Evolutionary conservation across 2,888 invertebrate genomes (phyloP), one percentile per base, ranked within the genome.

Genomic region (Eugnorisma glareosa): DNA sequence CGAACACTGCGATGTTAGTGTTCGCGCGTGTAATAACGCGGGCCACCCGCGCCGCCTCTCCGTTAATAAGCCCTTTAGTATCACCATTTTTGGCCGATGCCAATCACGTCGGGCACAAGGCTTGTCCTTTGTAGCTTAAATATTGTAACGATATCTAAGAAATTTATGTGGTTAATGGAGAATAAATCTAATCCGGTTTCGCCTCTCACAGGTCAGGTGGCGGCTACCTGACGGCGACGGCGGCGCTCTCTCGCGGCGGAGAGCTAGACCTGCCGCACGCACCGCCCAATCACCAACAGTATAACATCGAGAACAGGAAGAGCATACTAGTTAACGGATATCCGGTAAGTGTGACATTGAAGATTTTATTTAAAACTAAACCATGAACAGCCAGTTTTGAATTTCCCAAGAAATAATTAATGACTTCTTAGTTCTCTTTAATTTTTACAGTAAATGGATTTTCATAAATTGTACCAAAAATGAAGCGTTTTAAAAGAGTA

Each of bases 271-370:
- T 96, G 71, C 87, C 93, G 7, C 89, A 79, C 67, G 90, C 92
- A 68, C 91, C 84, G 75, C 90, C 83, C 31, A 72, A 84, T 37
- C 90, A 88, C 69, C 84, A 84, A 18, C 90, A 86, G 45, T 91
- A 90, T 72, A 89, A 89, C 81, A 90, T 92, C 5, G 96, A 96
- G 88, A 94, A 95, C 87, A 90, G 96, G 87, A 96, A 96, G 94
- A 96, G 96, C 89, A 95, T 96, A 48, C 95, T 96, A 35, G 96
- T 96, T 84, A 97, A 97, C 75, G 97, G 97, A n/a, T 96, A 96
- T 73, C 96, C 96, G 89, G 97, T 97, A 31, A 86, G 91, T 86
- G 4, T 2, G 5, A 21, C 43, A 21, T 28, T 28, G 11, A 10
- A n/a, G 4, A n/a, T n/a, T n/a, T n/a, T 54, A 5, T n/a, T n/a